Evolutionary conservation across 2,113 vertebrate species (phyloP), one percentile per base, ranked within the genome.

Genomic region (Pangasianodon gigas): DNA sequence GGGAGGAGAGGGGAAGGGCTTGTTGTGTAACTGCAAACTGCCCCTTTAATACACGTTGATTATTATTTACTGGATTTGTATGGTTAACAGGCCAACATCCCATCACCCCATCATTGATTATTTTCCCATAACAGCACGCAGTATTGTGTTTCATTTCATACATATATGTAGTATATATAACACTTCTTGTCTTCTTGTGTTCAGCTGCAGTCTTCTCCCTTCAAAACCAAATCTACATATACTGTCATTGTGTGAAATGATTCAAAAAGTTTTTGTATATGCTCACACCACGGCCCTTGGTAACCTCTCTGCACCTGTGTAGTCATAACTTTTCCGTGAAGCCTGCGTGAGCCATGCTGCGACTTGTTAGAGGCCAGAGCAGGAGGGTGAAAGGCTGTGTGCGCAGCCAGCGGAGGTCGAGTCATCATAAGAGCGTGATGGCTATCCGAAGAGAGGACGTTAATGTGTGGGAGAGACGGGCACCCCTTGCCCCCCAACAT

Each of bases 391-490:
- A 75, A 3, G 80, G 92, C 84, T 90, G 89, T 65, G 13, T 91
- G 2, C 8, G 60, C 6, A 84, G 51, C 8, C 95, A 95, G 4
- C n/a, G 10, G 81, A 90, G 90, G 74, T 85, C 6, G 44, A 13
- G 94, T 65, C 96, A 97, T 91, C 96, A 93, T 83, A 95, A 94
- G 62, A 94, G 95, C 0, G 95, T 99, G 91, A 93, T 99, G 93
- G 98, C 97, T 1, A 96, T 99, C 93, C 96, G 98, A 44, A 95
- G 98, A 6, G 98, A 99, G 89, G 98, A 99, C 67, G 92, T 99
- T 90, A 99, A 97, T 7, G 97, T 96, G 0, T 99, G 98, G 98
- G 98, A 99, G 93, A 95, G 98, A 80, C 96, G 98, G 90, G 98
- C 98, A 0, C 98, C 98, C 0, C 95, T 99, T 24, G 98, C 98